Evolutionary conservation across 2,888 invertebrate genomes (phyloP), one percentile per base, ranked within the genome.

Genomic region (Agrotis exclamationis): DNA sequence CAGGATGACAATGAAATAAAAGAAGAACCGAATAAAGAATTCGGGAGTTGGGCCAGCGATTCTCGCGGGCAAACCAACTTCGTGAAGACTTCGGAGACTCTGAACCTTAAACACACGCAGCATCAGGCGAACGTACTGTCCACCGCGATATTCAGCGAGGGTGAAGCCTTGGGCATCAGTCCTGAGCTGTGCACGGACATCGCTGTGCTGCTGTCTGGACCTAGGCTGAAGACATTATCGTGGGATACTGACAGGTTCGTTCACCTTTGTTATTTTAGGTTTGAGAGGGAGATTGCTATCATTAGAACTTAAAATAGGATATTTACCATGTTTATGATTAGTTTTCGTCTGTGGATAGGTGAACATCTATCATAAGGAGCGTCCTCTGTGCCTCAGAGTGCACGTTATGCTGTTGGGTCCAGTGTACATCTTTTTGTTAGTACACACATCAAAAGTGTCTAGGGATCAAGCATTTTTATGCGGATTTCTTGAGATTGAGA

Each of bases 151-250:
- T 90, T 97, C n/a, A 89, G 89, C 0, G 97, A 97, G 85, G 97
- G 97, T 16, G 97, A 97, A 84, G 96, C 96, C 20, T 90, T 98
- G n/a, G 98, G 97, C 0, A 95, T 98, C 22, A 96, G 96, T 50
- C 93, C 97, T 0, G 97, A 97, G 74, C 89, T 98, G 47, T 97
- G 97, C 86, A 97, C 97, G 89, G 98, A 98, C 90, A 93, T 98
- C 22, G 97, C 97, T 2, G 97, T 97, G 9, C 96, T 98, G 70
- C 92, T 98, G 20, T 97, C 97, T 62, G 97, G 97, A 84, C 97
- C 97, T 0, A 94, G 98, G 60, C 97, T 97, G 80, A 97, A 98
- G 86, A 97, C 97, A 57, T 95, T 98, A 2, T 97, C 97, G 9
- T 98, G 98, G 98, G 96, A 97, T 67, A 94, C 97, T 91, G 92